Evolutionary conservation across 2,797 vertebrate species (phyloP), one percentile per base, ranked within the genome.

Genomic region (Acanthis flammea): DNA sequence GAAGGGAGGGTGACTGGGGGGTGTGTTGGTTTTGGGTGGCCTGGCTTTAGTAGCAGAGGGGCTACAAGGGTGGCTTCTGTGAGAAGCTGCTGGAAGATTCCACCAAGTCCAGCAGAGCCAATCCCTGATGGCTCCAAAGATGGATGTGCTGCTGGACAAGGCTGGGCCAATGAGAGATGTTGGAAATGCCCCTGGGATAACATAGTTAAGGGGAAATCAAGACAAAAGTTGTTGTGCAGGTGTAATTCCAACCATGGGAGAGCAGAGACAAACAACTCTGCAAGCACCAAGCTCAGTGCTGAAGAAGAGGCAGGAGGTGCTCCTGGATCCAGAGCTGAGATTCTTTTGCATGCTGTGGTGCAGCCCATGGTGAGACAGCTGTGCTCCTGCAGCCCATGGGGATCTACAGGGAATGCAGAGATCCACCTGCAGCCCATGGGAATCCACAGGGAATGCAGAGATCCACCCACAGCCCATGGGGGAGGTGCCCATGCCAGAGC

Each of bases 281-380:
- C 8, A 48, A 30, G 23, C 44, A 67, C 6, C 24, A 48, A 4
- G 5, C 30, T 23, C 23, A 48, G 6, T 57, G 62, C 1, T 39
- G 18, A 47, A 39, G 42, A 10, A 57, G 11, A 1, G 50, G 1
- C 2, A 39, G 33, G 33, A 55, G 14, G 11, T 66, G 18, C 11
- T 55, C 8, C 41, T n/a, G 14, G 14, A 2, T 0, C 23, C 3
- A 5, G 41, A 66, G 33, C 33, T 1, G 14, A 10, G 18, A 39
- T 57, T 66, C 18, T 4, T 1, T 18, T 57, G 14, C 28, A 66
- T 33, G 2, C 41, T 0, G 0, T 25, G 27, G 60, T 37, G 41
- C 10, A 54, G 17, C 3, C n/a, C 13, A 27, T 25, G 50, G 50
- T 37, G 41, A 17, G 2, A 11, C 4, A 54, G 27, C 48, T 65